These are phyloP conservation scores for Cephonodes hylas DNA, from an alignment of 2,888 invertebrate genomes.

Conservation along the genomic window DNA sequence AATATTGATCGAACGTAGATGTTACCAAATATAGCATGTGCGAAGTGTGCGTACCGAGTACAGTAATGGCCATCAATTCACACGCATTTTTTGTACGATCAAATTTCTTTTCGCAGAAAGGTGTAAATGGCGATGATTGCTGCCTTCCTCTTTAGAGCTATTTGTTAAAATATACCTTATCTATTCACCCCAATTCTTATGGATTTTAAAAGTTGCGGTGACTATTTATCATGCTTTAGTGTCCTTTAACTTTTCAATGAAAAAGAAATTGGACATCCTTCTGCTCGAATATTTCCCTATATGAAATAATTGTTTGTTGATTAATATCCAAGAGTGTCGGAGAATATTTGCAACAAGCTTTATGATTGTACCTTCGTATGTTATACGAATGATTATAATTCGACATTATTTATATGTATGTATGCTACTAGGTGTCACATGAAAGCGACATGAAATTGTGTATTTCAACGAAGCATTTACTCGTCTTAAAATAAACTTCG, in stretches of 20 bases:
- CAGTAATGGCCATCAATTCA: neutral
- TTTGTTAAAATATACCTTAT: neutral
- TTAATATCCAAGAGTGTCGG: constrained; percentile 34
- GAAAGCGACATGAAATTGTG: constrained; percentile 57
- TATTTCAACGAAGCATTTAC: constrained; percentile 56
- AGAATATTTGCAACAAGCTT: constrained; percentile 62
- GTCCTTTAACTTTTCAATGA: constrained; percentile 1
- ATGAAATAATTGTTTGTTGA: constrained; percentile 40
- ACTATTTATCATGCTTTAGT: neutral
- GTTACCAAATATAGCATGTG: neutral
- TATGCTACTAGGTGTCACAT: constrained; percentile 49
- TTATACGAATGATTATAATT: constrained; percentile 56
- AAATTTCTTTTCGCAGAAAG: neutral
- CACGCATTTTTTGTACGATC: neutral
- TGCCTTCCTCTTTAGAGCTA: neutral
- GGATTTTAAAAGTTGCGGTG: constrained; percentile 1
- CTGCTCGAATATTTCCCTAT: constrained; percentile 1
- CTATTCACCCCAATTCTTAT: neutral
- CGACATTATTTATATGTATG: constrained; percentile 66
- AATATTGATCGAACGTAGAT: neutral
- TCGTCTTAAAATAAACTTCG: constrained; percentile 36
- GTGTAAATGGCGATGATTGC: neutral
- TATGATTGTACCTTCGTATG: constrained; percentile 65
- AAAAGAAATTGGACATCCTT: constrained; percentile 7
- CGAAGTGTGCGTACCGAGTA: neutral